Conservation (phyloP, 2,797 vertebrate species). For the Halcyon chelicuti region DNA sequence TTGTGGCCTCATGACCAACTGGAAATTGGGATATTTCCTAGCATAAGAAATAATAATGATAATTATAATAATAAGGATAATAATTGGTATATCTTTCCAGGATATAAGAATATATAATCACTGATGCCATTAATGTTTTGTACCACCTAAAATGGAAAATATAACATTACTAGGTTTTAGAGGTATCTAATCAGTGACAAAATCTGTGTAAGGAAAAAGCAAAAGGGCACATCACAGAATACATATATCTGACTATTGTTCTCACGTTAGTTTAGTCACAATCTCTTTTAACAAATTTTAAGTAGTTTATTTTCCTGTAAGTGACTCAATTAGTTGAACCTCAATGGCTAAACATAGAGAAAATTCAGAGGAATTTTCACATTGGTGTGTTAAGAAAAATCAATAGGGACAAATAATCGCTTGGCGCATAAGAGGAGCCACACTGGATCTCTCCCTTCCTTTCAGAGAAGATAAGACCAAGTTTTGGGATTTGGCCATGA, state of each 20-base stretch:
- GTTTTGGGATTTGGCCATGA: not conserved
- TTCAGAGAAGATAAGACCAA: not conserved
- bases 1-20: not conserved
- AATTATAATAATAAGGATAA: not conserved
- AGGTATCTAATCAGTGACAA: not conserved
- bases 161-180: not conserved
- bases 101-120: not conserved
- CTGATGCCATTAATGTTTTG: not conserved
- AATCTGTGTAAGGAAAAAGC: not conserved
- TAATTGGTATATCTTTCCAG: not conserved
- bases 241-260: not conserved
- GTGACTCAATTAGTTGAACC: not conserved
- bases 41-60: not conserved
- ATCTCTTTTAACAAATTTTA: not conserved
- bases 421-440: accelerated
- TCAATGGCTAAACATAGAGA: not conserved
- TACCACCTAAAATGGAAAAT: not conserved
- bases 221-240: not conserved
- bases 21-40: not conserved
- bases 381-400: not conserved
- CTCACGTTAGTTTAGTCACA: not conserved
- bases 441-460: not conserved
- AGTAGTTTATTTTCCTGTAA: not conserved
- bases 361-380: not conserved
- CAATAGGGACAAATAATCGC: not conserved